Base-by-base conservation (phyloP, 1,140 invertebrate species). In the Laupala kohalensis region DNA sequence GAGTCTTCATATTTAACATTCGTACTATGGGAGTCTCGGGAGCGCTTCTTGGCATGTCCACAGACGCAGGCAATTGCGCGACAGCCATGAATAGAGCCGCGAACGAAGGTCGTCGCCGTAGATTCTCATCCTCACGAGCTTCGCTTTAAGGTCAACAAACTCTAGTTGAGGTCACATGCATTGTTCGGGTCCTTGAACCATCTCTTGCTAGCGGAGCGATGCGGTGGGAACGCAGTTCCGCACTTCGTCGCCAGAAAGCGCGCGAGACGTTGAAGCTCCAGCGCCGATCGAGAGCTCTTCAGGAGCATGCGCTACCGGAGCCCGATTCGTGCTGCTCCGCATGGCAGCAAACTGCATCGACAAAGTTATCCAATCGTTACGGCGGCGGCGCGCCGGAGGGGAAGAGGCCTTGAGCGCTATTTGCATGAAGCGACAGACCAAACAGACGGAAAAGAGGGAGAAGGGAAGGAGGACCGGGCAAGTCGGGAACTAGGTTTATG, bases 341-440 rank as follows among this genome's bases (percentile, higher is more conserved):
- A 27, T 27, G 67, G 67, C 27, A 29, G 28, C 67, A 68, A 68
- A 68, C 67, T 68, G 67, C 19, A 68, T 27, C 29, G 29, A 68
- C 67, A 23, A n/a, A 27, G 67, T 68, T 68, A 68, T 68, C 67
- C 26, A 37, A 68, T 68, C 67, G 67, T 37, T 65, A 23, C 25
- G 26, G 29, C 15, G 15, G 23, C 19, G 37, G 25, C 26, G 70
- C n/a, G n/a, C n/a, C n/a, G 62, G 70, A 26, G 23, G 64, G 53
- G 37, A 27, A 25, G 15, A 65, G 64, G 70, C 70, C 70, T 71
- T 71, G 70, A 71, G 65, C 62, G 62, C 70, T 68, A 68, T 68
- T 68, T 68, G 13, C 26, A 25, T 68, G 67, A 26, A 25, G 9
- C 25, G 67, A 68, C 25, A 12, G 25, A 26, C 9, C 19, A 19